Percentiles rank a stretch among this genome's conserved stretches.
These are phyloP conservation scores for Drosophila fulvimacula DNA, from an alignment of 2,888 invertebrate species.

Conservation along the genomic window DNA sequence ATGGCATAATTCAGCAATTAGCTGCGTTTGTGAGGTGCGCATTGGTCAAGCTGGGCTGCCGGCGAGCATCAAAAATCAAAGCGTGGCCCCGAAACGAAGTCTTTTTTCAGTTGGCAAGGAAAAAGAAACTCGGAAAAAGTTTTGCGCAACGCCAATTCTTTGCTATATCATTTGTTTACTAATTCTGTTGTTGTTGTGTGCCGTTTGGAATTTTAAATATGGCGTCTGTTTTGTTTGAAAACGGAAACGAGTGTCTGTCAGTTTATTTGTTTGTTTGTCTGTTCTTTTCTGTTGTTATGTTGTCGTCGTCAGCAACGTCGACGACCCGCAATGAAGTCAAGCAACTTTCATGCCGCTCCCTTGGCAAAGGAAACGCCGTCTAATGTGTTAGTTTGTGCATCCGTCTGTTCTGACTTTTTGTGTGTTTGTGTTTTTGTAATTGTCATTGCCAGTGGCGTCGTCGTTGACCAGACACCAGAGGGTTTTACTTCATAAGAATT, in stretches of 20 bases:
- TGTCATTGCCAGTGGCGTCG: slow-evolving; percentile 58
- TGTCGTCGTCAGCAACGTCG: slow-evolving; percentile 50
- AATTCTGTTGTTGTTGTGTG: slow-evolving; percentile 33
- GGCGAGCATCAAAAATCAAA: slow-evolving; percentile 53
- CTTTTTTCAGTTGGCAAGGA: slow-evolving; percentile 24
- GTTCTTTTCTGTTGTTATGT: slow-evolving; percentile 39
- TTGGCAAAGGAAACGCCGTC: slow-evolving; percentile 73
- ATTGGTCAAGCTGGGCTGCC: slow-evolving; percentile 44
- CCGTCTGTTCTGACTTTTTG: slow-evolving; percentile 34
- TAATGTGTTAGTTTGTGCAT: slow-evolving; percentile 75
- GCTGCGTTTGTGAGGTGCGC: slow-evolving; percentile 46
- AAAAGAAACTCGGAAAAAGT: slow-evolving; percentile 49
- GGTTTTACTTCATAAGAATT: slow-evolving; percentile 1
- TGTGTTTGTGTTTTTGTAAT: slow-evolving; percentile 37
- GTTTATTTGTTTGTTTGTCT: slow-evolving; percentile 75
- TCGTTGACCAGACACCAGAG: slow-evolving; percentile 3
- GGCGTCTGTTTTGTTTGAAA: slow-evolving; percentile 81
- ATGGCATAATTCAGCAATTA: slow-evolving; percentile 71
- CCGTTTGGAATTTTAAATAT: slow-evolving; percentile 80
- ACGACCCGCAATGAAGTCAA: slow-evolving; percentile 77
- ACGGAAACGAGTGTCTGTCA: slow-evolving; percentile 80
- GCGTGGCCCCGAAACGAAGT: slow-evolving; percentile 53
- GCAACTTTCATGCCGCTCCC: slow-evolving; percentile 65
- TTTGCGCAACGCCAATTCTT: slow-evolving; percentile 55
- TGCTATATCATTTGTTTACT: slow-evolving; percentile 73